Conservation (phyloP, 2,113 vertebrate genomes). For the Channa argus region DNA sequence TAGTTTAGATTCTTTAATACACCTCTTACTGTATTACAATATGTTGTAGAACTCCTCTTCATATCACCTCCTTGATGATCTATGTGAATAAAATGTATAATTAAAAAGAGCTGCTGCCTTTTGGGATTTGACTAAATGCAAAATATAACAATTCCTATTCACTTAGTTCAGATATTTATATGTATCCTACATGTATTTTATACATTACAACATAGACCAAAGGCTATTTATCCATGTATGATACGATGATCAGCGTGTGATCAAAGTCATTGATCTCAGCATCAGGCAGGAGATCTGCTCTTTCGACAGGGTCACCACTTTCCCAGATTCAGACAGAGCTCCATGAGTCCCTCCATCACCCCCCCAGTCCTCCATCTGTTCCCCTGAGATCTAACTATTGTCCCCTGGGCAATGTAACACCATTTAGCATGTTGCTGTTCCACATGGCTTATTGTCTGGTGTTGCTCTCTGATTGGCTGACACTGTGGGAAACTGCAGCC, state of each 20-base stretch:
- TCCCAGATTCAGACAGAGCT: slow-evolving; percentile 71
- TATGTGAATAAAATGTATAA: no score
- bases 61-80: no score
- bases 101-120: no score
- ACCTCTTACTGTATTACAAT: background rate
- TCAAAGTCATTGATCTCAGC: slow-evolving; percentile 41
- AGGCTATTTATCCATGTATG: background rate
- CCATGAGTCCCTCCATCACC: slow-evolving; percentile 37
- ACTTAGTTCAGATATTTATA: no score
- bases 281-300: slow-evolving; percentile 22
- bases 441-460: slow-evolving; percentile 40
- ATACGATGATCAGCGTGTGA: slow-evolving; percentile 10
- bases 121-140: no score
- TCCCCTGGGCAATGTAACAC: background rate
- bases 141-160: no score
- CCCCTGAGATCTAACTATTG: slow-evolving; percentile 63
- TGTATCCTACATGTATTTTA: no score
- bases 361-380: slow-evolving; percentile 62
- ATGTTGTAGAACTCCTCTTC: background rate
- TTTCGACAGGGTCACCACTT: slow-evolving; percentile 69
- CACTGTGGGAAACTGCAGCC: slow-evolving; percentile 73
- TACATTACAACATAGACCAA: no score
- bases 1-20: background rate
- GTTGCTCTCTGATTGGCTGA: slow-evolving; percentile 63
- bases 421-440: background rate